phyloP scores from a whole-genome alignment of 2,797 vertebrate genomes.

The Eupleurogrammus muticus region DNA sequence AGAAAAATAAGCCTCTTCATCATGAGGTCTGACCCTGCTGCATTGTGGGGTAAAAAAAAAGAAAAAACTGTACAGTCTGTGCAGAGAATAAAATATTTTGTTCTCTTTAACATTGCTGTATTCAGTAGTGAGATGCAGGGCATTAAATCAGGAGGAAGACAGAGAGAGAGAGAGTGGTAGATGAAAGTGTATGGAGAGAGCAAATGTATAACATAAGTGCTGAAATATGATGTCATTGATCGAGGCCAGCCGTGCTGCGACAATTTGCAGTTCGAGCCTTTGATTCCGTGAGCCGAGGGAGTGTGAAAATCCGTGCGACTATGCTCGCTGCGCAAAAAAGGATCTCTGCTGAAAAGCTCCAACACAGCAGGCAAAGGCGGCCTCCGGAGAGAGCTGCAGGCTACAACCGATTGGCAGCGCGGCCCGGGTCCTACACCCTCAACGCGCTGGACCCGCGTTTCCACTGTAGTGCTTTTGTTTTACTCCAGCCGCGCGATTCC shows the following conservation, averaged over 20 bases:
- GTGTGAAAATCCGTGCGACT: conserved; percentile 63
- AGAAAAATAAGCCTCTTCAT: conserved; percentile 19
- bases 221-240: conserved; percentile 47
- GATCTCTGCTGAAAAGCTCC: conserved; percentile 19
- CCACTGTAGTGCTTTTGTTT: background rate
- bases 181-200: conserved; percentile 15
- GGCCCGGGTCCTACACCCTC: background rate
- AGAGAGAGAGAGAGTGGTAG: conserved; percentile 5
- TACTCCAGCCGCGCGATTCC: background rate
- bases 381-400: conserved; percentile 20
- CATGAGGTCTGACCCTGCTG: conserved; percentile 7
- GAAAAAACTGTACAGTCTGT: conserved; percentile 2
- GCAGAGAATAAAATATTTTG: conserved; percentile 32
- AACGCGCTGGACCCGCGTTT: background rate
- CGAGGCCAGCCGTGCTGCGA: conserved; percentile 58
- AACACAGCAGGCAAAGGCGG: background rate
- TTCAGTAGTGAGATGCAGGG: conserved; percentile 19
- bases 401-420: background rate
- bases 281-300: conserved; percentile 48
- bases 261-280: conserved; percentile 48
- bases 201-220: background rate
- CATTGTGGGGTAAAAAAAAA: too few species aligned
- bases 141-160: conserved; percentile 37
- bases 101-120: conserved; percentile 55
- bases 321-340: conserved; percentile 6